A percentile compares a stretch with the other conserved stretches of the same genome.
phyloP scores from a whole-genome alignment of 1,140 invertebrate species.

The Colletes latitarsis region DNA sequence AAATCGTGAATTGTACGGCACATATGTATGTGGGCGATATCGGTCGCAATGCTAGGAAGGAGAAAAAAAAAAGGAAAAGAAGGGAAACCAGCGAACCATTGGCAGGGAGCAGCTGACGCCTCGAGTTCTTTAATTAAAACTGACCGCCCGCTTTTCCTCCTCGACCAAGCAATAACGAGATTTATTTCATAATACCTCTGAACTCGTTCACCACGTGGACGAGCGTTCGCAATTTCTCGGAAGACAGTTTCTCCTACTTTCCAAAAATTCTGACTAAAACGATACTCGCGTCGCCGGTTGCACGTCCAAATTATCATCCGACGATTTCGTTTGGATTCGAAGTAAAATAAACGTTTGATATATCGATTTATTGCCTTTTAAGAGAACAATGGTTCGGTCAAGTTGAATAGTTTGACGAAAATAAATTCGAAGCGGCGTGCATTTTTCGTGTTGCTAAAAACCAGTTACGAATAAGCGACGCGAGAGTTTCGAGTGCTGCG shows the following conservation, averaged over 20 bases:
- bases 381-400: too few relatives aligned
- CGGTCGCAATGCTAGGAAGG: constrained; percentile 53
- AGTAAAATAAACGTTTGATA: too few relatives aligned
- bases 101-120: constrained; percentile 76
- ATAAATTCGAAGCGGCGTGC: not conserved
- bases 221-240: constrained; percentile 65
- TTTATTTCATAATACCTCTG: constrained; percentile 76
- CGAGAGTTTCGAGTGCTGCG: constrained; percentile 29
- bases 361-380: not conserved
- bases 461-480: constrained; percentile 12
- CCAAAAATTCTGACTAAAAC: constrained; percentile 48
- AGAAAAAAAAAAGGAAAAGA: constrained; percentile 44
- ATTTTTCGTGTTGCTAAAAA: not conserved
- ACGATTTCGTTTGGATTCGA: not conserved
- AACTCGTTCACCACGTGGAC: constrained; percentile 63
- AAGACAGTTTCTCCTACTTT: constrained; percentile 51
- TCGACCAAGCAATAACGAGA: constrained; percentile 74
- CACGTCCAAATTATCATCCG: not conserved
- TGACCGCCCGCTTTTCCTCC: constrained; percentile 75
- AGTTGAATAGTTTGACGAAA: too few relatives aligned
- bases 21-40: constrained; percentile 69
- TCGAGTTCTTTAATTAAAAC: constrained; percentile 79
- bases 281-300: constrained; percentile 31
- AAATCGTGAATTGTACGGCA: constrained; percentile 55
- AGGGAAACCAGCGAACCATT: constrained; percentile 66